Percentiles rank a stretch among this genome's conserved stretches.
Conservation (phyloP, 1,140 invertebrate species). For the Drosophila busckii region DNA sequence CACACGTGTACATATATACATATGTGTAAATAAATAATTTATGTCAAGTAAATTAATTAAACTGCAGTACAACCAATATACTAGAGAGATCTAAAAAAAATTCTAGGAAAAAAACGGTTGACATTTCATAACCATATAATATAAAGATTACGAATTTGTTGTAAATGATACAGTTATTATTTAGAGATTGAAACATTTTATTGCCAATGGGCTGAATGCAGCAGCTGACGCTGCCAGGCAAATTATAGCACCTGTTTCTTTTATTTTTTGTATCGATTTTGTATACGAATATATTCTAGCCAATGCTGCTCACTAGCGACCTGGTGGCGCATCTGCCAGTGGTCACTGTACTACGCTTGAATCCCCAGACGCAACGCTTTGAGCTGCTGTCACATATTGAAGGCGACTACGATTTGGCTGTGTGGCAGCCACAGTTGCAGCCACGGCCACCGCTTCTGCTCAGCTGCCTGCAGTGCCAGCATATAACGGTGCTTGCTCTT, state of each 20-base stretch:
- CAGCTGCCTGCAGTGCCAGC: neutral
- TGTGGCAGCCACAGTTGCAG: constrained; percentile 44
- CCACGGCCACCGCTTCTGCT: constrained; percentile 40
- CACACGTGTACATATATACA: too few relatives aligned
- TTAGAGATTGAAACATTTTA: too few relatives aligned
- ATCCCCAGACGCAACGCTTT: constrained; percentile 13
- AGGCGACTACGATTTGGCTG: constrained; percentile 60
- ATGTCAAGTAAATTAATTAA: too few relatives aligned
- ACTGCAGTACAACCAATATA: too few relatives aligned
- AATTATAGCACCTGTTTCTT: constrained; percentile 44
- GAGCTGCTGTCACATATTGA: constrained; percentile 42
- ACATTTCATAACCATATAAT: too few relatives aligned
- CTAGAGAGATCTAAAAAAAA: too few relatives aligned
- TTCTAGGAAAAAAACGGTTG: too few relatives aligned
- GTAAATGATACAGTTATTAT: too few relatives aligned
- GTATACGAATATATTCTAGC: constrained; percentile 53
- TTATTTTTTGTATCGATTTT: too few relatives aligned
- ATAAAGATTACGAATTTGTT: too few relatives aligned
- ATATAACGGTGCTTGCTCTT: neutral
- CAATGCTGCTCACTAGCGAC: constrained; percentile 31
- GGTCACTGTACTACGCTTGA: constrained; percentile 45
- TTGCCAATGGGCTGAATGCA: constrained; percentile 52
- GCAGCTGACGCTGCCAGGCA: constrained; percentile 46
- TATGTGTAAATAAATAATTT: too few relatives aligned
- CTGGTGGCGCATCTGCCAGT: constrained; percentile 30